Conservation (phyloP, 1,140 invertebrate genomes). For the Anoplolepis gracilipes region DNA sequence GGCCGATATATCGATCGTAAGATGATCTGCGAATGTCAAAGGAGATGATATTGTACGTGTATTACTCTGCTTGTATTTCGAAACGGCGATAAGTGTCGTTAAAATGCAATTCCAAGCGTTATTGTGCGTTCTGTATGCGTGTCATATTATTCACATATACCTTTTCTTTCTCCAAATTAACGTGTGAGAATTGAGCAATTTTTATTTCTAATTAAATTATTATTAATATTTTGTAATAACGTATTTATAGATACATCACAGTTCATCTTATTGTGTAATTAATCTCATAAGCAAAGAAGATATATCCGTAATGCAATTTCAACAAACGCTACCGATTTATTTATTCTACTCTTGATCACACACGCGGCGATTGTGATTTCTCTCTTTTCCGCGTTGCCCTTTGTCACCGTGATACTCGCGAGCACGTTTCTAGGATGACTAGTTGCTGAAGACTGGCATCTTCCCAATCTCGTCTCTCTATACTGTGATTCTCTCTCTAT, state of each 20-base stretch:
- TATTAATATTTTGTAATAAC: background rate
- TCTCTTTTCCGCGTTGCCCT: slow-evolving; percentile 40
- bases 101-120: background rate
- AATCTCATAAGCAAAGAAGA: background rate
- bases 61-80: slow-evolving; percentile 27
- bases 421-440: slow-evolving; percentile 73
- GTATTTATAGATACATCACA: background rate
- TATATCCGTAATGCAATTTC: background rate
- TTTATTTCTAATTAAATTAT: slow-evolving; percentile 19
- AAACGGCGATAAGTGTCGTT: slow-evolving; percentile 3
- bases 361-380: background rate
- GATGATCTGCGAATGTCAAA: slow-evolving; percentile 39
- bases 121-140: background rate
- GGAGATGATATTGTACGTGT: slow-evolving; percentile 42
- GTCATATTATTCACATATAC: background rate
- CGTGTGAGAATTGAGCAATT: background rate
- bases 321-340: slow-evolving; percentile 2
- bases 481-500: slow-evolving; percentile 27
- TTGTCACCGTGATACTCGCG: slow-evolving; percentile 57
- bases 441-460: slow-evolving; percentile 78
- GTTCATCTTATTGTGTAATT: background rate
- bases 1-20: slow-evolving; percentile 46
- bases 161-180: background rate
- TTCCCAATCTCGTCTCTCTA: slow-evolving; percentile 65
- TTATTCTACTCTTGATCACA: background rate